phyloP scores from a whole-genome alignment of 2,888 invertebrate genomes.

The Argyra leucocephala region DNA sequence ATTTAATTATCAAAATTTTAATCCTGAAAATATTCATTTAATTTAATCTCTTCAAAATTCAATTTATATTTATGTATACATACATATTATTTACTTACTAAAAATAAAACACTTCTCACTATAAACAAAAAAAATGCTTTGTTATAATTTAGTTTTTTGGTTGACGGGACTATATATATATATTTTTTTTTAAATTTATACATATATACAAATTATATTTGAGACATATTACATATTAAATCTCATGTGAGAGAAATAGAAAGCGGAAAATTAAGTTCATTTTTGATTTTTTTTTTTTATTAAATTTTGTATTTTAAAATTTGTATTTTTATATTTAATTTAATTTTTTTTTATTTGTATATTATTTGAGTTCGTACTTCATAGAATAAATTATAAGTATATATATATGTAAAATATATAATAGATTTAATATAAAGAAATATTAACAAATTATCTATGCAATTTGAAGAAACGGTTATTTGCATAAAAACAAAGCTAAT shows the following conservation, averaged over 20 bases:
- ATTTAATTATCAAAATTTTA: not conserved
- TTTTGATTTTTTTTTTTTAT: conserved; percentile 23
- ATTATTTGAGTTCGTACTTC: not conserved
- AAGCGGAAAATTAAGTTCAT: conserved; percentile 24
- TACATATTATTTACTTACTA: too few relatives aligned
- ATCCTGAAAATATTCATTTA: conserved; percentile 11
- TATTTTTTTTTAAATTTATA: conserved; percentile 18
- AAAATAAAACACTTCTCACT: too few relatives aligned
- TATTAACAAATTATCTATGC: too few relatives aligned
- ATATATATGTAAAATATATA: too few relatives aligned
- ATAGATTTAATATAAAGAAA: too few relatives aligned
- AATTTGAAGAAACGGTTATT: too few relatives aligned
- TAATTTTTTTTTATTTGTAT: not conserved
- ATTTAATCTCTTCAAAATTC: not conserved
- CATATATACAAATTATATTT: conserved; percentile 16
- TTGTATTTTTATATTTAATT: not conserved
- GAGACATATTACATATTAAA: conserved; percentile 18
- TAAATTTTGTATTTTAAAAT: not conserved
- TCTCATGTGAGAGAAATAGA: too few relatives aligned
- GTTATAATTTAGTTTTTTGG: too few relatives aligned
- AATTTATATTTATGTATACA: too few relatives aligned
- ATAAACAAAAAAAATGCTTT: conserved; percentile 25
- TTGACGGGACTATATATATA: conserved; percentile 43
- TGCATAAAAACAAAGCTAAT: too few relatives aligned
- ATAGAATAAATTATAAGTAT: too few relatives aligned